Conservation (phyloP, 2,113 vertebrate species). For the Ovibos moschatus region DNA sequence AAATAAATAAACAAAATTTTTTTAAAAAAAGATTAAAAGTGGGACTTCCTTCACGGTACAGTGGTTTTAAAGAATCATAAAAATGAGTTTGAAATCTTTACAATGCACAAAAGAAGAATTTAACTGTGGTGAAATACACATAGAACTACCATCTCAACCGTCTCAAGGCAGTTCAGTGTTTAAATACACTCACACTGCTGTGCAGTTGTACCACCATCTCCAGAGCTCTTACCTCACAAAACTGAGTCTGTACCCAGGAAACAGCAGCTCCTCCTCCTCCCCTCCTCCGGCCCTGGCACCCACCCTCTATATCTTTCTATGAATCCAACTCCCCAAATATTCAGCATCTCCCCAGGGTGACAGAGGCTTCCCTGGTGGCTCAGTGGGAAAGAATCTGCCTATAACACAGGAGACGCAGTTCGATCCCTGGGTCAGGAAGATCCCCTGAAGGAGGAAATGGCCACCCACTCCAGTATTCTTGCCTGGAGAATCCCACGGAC, state of each 20-base stretch:
- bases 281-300: not conserved
- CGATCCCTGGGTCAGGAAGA: not conserved
- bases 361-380: not conserved
- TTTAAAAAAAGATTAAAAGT: not conserved
- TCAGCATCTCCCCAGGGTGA: not conserved
- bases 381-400: not conserved
- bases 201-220: not conserved
- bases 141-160: not conserved
- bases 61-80: not conserved
- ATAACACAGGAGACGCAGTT: not conserved
- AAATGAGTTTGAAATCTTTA: not conserved
- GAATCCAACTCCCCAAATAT: not conserved
- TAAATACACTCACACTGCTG: not conserved
- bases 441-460: not conserved
- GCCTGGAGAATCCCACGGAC: not conserved
- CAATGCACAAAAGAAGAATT: not conserved
- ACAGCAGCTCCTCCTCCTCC: not conserved
- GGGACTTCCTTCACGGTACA: not conserved
- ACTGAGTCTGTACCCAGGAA: not conserved
- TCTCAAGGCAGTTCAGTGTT: not conserved
- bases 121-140: not conserved
- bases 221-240: not conserved
- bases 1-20: not conserved
- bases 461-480: not conserved
- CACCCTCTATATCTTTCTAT: not conserved